Evolutionary conservation across 1,140 invertebrate species (phyloP), one percentile per base, ranked within the genome.

Genomic region (Reticulitermes speratus): DNA sequence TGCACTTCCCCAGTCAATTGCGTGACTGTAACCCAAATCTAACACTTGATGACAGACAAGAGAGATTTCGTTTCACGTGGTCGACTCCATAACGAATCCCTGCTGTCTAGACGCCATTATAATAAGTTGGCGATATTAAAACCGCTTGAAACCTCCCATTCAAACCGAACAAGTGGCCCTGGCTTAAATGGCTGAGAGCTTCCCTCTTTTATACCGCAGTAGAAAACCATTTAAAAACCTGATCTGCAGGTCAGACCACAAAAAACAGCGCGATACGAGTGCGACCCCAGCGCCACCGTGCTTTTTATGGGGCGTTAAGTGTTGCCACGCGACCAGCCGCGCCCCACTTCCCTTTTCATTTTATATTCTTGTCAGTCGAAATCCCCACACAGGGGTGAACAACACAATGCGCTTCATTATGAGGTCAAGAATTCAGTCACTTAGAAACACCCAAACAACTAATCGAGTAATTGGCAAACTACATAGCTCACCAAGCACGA

Each of bases 361-460:
- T 55, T 55, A 12, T 55, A 55, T 55, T 21, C 52, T 55, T 55
- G 19, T 21, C 14, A 12, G 52, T 14, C 5, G 19, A 55, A 55
- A 55, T 55, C n/a, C 65, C 65, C 65, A 75, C n/a, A 30, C 65
- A 75, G 65, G 65, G 65, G 65, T 75, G n/a, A 75, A 75, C 65
- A 75, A 75, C 25, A 75, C 19, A 48, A 16, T 0, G 9, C 9
- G 48, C 48, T 48, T 48, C 16, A 48, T 48, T 48, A 48, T 9
- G 16, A 48, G 48, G 48, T 12, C 7, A 11, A 48, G 0, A 48
- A 48, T 16, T 11, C 16, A 48, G 48, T 16, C 48, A 48, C 16
- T 48, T 0, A 48, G 48, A 48, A 48, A 12, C 48, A 5, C 8
- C 16, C 19, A 55, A 21, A 6, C 19, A 16, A 55, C 19, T 55